Percentiles rank a stretch among this genome's conserved stretches.
Conservation (phyloP, 1,140 invertebrate genomes). For the Cydia strobilella region DNA sequence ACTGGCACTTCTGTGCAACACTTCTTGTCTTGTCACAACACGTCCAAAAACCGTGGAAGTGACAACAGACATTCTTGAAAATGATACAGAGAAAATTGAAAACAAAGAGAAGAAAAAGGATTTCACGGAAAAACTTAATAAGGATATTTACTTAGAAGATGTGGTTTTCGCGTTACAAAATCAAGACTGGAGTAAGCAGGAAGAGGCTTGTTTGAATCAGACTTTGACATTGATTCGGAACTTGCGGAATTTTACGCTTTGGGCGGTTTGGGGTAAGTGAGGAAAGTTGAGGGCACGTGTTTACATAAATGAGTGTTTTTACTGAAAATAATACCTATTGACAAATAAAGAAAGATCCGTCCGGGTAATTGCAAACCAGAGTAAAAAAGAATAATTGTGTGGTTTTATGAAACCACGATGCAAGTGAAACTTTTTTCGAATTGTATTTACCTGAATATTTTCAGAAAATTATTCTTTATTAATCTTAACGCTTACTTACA, state of each 20-base stretch:
- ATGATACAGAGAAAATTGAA: background rate
- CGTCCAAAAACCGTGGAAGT: background rate
- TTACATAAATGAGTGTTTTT: no score
- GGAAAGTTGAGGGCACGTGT: background rate
- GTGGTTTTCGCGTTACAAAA: conserved; percentile 58
- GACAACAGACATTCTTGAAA: background rate
- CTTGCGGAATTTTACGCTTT: conserved; percentile 68
- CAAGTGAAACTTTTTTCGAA: no score
- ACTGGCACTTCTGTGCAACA: conserved; percentile 52
- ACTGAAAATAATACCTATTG: no score
- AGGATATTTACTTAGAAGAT: conserved; percentile 63
- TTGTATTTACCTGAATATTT: no score
- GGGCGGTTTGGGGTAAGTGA: conserved; percentile 74
- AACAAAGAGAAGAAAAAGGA: background rate
- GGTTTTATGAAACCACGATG: no score
- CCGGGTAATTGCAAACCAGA: no score
- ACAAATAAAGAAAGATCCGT: no score
- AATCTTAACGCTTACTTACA: no score
- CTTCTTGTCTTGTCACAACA: background rate
- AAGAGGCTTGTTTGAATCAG: conserved; percentile 59
- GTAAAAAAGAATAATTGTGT: no score
- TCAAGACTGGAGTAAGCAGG: conserved; percentile 64
- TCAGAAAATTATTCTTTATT: no score
- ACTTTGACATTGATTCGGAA: conserved; percentile 53
- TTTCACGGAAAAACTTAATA: background rate